Conservation (phyloP, 2,888 invertebrate species). For the Kuschelorhynchus macadamiae region DNA sequence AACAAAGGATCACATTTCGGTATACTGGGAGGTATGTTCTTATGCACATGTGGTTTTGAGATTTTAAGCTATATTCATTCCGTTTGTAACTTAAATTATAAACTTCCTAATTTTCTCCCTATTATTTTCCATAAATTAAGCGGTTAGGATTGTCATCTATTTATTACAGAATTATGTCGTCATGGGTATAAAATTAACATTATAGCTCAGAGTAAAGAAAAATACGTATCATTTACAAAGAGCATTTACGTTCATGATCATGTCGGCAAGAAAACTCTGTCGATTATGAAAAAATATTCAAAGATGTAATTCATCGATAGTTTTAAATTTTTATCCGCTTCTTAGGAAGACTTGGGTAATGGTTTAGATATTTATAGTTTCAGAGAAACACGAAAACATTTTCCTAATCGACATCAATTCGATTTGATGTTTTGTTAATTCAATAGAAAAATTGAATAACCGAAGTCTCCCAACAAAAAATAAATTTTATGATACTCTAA, state of each 20-base stretch:
- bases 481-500: constrained; percentile 4
- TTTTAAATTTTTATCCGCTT: constrained; percentile 6
- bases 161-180: constrained; percentile 12
- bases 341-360: constrained; percentile 3
- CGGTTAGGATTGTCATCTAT: constrained; percentile 23
- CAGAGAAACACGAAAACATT: constrained; percentile 5
- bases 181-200: constrained; percentile 13
- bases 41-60: too few relatives aligned
- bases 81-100: constrained; percentile 7
- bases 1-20: too few relatives aligned
- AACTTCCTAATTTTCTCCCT: constrained; percentile 18
- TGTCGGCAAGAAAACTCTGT: not conserved
- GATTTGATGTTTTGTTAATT: constrained; percentile 10
- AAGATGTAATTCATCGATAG: constrained; percentile 3
- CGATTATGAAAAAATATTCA: not conserved
- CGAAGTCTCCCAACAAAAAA: not conserved
- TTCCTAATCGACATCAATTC: not conserved
- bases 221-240: not conserved
- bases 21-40: too few relatives aligned
- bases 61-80: too few relatives aligned
- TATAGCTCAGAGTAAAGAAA: constrained; percentile 14
- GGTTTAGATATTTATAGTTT: not conserved
- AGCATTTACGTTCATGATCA: not conserved
- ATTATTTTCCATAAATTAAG: constrained; percentile 18
- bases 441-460: constrained; percentile 2